Conservation (phyloP, 1,140 invertebrate genomes). For the Ctenoplectra terminalis region DNA sequence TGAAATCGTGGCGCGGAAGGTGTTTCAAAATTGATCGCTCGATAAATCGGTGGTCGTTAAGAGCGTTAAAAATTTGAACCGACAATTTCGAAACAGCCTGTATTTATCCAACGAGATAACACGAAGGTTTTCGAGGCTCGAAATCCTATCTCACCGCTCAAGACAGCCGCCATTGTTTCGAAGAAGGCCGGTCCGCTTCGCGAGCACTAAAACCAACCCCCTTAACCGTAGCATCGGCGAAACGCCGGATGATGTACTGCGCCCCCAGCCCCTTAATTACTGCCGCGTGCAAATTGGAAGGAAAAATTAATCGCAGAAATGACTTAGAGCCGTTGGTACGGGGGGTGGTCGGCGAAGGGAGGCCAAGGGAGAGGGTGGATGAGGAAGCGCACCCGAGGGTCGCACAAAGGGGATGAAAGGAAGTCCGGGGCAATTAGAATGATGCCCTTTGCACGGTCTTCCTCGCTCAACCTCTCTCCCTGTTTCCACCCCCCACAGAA, state of each 20-base stretch:
- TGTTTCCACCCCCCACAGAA: slow-evolving; percentile 39
- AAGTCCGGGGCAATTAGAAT: slow-evolving; percentile 84
- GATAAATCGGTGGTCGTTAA: too few species aligned
- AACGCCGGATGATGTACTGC: slow-evolving; percentile 81
- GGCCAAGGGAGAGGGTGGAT: slow-evolving; percentile 68
- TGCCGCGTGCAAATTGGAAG: slow-evolving; percentile 84
- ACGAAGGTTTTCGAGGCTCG: slow-evolving; percentile 36
- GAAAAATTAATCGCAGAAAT: slow-evolving; percentile 85
- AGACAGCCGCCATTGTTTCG: slow-evolving; percentile 79
- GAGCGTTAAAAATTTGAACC: background rate
- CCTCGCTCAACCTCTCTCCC: slow-evolving; percentile 67
- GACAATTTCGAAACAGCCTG: background rate
- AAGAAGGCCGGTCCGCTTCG: slow-evolving; percentile 69
- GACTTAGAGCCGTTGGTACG: slow-evolving; percentile 80
- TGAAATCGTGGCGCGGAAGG: background rate
- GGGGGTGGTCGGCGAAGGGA: slow-evolving; percentile 34
- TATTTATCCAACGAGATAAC: slow-evolving; percentile 51
- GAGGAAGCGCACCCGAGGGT: slow-evolving; percentile 77
- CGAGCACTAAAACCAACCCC: slow-evolving; percentile 68
- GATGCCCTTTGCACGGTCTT: slow-evolving; percentile 82
- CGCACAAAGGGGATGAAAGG: slow-evolving; percentile 82
- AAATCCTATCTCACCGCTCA: slow-evolving; percentile 61
- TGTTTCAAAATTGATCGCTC: background rate
- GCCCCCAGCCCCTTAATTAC: slow-evolving; percentile 82
- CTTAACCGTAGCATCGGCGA: slow-evolving; percentile 68